These are phyloP conservation scores for Rhabdomys dilectus DNA, from an alignment of 2,113 vertebrate species.

Conservation along the genomic window DNA sequence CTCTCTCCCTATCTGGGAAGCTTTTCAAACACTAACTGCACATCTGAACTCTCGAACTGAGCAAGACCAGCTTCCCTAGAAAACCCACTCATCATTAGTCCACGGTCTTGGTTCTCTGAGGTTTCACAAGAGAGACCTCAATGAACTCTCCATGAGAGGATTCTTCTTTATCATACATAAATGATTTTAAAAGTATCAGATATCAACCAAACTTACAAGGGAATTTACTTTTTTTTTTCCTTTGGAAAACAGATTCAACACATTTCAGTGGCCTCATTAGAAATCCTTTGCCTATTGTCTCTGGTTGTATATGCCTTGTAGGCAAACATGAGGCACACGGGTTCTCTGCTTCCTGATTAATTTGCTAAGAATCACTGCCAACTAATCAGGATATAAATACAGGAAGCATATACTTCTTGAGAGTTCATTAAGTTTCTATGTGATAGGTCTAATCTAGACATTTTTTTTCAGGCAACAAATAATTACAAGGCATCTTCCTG, in stretches of 20 bases:
- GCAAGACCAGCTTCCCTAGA: background rate
- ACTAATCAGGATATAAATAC: no score
- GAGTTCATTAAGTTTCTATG: background rate
- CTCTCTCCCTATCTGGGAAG: slow-evolving; percentile 52
- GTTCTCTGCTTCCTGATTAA: background rate
- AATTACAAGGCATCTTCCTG: background rate
- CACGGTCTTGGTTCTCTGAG: slow-evolving; percentile 25
- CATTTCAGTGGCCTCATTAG: background rate
- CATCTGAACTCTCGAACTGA: slow-evolving; percentile 62
- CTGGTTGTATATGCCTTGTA: background rate
- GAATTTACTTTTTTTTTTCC: background rate
- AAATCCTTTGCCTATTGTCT: background rate
- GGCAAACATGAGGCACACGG: background rate
- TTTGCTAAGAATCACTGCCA: no score
- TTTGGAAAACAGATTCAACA: slow-evolving; percentile 14
- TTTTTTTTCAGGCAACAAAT: background rate
- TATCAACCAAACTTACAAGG: background rate
- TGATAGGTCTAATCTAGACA: background rate
- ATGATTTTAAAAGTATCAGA: slow-evolving; percentile 1
- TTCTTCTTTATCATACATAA: slow-evolving; percentile 29
- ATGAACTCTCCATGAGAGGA: background rate
- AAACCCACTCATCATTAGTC: slow-evolving; percentile 41
- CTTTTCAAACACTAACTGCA: slow-evolving; percentile 70
- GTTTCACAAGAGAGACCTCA: background rate
- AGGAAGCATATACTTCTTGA: background rate